Base-by-base conservation (phyloP, 64 coral and sea anemone genomes). In the Montipora cactus region DNA sequence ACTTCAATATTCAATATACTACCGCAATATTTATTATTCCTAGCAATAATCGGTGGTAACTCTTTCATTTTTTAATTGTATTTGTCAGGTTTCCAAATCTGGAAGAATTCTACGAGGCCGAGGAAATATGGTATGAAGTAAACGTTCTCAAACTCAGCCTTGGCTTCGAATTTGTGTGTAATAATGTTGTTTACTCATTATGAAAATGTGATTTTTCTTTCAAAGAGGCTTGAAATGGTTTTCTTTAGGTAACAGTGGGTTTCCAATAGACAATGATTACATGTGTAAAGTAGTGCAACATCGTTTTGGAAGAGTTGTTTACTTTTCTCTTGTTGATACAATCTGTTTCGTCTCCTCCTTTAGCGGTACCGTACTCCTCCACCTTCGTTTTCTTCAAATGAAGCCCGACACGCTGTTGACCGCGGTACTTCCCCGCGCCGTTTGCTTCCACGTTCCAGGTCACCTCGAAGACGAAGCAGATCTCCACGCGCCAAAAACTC, bases 291-390 rank as follows among this genome's bases (percentile, higher is more conserved):
- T 57, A 11, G 6, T 8, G 0, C 0, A 11, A 11, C 53, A 8
- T 57, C 11, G 53, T 57, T 57, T 57, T 57, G 53, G 6, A 57
- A 57, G 53, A 57, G 7, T 57, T 8, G 7, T 11, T 57, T 57
- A 57, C 53, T 57, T 57, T 57, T 57, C 53, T 57, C 53, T 66
- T 28, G 11, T 45, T 66, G 10, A 28, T 51, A 10, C 57, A 16
- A 72, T 44, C 19, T 10, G 10, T 70, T 87, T 70, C 44, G 20
- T n/a, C 0, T 16, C 12, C 28, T 66, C 53, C 79, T 67, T 15
- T 69, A 92, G 90, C 70, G 90, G 52, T 92, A 92, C 44, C 80
- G 90, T 19, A 92, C 90, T 10, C 90, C 90, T 47, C 90, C 90
- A 9, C 90, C 90, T 7, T 78, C 64, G 59, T 80, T 57, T 16